These are phyloP conservation scores for Pimpla rufipes DNA, from an alignment of 2,888 invertebrate genomes.

Conservation along the genomic window DNA sequence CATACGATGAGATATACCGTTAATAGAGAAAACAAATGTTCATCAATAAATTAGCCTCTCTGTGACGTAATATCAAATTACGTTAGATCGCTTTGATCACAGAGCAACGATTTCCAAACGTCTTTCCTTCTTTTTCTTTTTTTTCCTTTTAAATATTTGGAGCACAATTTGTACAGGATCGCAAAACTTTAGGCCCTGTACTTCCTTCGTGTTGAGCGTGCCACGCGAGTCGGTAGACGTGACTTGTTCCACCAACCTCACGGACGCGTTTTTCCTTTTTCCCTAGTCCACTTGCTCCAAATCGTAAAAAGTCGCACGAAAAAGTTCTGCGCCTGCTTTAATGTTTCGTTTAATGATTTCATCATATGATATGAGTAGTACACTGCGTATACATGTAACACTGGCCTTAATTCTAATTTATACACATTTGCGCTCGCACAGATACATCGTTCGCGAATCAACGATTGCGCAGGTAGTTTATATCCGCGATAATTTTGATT, in stretches of 20 bases:
- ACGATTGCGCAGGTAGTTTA: slow-evolving; percentile 52
- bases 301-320: slow-evolving; percentile 59
- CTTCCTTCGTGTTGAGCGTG: slow-evolving; percentile 59
- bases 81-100: slow-evolving; percentile 65
- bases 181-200: slow-evolving; percentile 24
- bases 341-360: slow-evolving; percentile 77
- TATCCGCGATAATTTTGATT: slow-evolving; percentile 69
- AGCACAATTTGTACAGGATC: neutral
- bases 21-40: slow-evolving; percentile 24
- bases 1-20: slow-evolving; percentile 23
- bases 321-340: slow-evolving; percentile 53
- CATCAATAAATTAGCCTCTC: slow-evolving; percentile 64
- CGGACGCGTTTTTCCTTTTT: slow-evolving; percentile 69
- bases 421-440: slow-evolving; percentile 74
- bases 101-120: slow-evolving; percentile 65
- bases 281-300: slow-evolving; percentile 57
- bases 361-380: slow-evolving; percentile 85
- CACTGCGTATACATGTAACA: slow-evolving; percentile 85
- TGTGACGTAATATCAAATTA: slow-evolving; percentile 72
- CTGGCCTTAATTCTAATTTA: slow-evolving; percentile 85
- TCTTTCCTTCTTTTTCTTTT: neutral
- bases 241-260: neutral
- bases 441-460: slow-evolving; percentile 59
- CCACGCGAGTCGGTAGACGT: neutral
- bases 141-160: neutral